A percentile compares a stretch with the other conserved stretches of the same genome.
Evolutionary conservation across 2,888 invertebrate species (phyloP).

Genomic region (Baccha elongata): DNA sequence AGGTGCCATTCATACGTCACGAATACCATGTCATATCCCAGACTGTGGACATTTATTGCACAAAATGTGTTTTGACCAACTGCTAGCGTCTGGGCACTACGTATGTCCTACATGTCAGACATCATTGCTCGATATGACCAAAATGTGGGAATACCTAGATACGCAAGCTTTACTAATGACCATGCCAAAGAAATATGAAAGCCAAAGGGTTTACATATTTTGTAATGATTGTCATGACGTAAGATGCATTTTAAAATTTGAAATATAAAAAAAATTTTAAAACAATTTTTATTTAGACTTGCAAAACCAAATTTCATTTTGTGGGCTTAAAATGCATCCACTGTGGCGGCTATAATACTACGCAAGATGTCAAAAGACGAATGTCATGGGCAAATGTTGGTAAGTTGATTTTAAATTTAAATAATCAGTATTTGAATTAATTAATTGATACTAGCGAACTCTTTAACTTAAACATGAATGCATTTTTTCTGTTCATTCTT

Average conservation of each 20-base stretch:
- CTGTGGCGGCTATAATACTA: slow-evolving; percentile 96
- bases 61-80: slow-evolving; percentile 91
- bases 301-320: slow-evolving; percentile 92
- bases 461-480: no score
- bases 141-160: slow-evolving; percentile 89
- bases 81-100: slow-evolving; percentile 89
- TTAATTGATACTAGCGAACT: background rate
- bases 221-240: slow-evolving; percentile 97
- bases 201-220: slow-evolving; percentile 91
- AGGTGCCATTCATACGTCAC: slow-evolving; percentile 95
- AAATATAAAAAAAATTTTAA: background rate
- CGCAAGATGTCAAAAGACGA: slow-evolving; percentile 85
- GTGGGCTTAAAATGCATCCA: slow-evolving; percentile 93
- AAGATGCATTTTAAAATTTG: slow-evolving; percentile 66
- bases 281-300: slow-evolving; percentile 85
- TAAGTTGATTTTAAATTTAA: slow-evolving; percentile 17
- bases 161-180: slow-evolving; percentile 91
- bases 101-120: slow-evolving; percentile 95
- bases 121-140: slow-evolving; percentile 93
- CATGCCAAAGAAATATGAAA: slow-evolving; percentile 92
- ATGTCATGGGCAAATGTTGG: slow-evolving; percentile 78
- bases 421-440: background rate
- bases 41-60: slow-evolving; percentile 94
- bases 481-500: background rate
- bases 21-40: slow-evolving; percentile 94